Percentiles rank a stretch among this genome's conserved stretches.
These are phyloP conservation scores for Catharus bicknelli DNA, from an alignment of 2,113 vertebrate genomes.

Conservation along the genomic window DNA sequence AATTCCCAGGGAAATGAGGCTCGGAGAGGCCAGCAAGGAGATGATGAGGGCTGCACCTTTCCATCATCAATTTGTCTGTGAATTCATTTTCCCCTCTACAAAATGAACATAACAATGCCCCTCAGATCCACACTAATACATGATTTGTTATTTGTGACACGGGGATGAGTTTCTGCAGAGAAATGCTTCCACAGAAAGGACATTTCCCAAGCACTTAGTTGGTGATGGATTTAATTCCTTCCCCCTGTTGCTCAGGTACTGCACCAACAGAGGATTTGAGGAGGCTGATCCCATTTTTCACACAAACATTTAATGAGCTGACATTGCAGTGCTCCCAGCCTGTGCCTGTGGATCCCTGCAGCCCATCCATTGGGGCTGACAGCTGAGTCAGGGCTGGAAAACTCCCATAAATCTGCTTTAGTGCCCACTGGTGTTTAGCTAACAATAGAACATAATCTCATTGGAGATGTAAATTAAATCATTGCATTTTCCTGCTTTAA, in stretches of 20 bases:
- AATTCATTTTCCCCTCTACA: background rate
- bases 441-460: background rate
- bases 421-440: background rate
- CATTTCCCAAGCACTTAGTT: background rate
- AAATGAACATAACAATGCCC: background rate
- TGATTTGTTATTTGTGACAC: background rate
- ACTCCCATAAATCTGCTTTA: background rate
- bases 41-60: background rate
- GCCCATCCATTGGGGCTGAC: background rate
- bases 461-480: background rate
- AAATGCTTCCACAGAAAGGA: background rate
- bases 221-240: background rate
- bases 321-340: background rate
- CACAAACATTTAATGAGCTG: background rate
- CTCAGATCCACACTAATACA: background rate
- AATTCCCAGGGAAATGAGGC: background rate
- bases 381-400: background rate
- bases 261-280: background rate
- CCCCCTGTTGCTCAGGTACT: background rate
- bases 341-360: background rate
- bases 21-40: background rate
- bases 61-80: background rate
- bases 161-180: background rate
- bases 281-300: background rate
- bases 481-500: background rate